phyloP scores from a whole-genome alignment of 64 coral and sea anemone species.

The Acropora yongei region DNA sequence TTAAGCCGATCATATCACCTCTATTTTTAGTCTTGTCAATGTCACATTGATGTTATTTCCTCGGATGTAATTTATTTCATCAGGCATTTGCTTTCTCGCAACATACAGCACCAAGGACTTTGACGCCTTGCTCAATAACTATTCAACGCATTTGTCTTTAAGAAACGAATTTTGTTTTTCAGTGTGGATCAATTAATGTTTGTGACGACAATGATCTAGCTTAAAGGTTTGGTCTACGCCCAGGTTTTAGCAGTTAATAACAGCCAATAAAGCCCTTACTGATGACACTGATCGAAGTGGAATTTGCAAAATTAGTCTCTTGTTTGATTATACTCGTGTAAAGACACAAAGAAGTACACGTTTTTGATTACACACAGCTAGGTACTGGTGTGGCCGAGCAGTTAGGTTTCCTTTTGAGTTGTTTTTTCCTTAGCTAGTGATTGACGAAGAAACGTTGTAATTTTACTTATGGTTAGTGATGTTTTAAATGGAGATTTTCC shows the following conservation, averaged over 20 bases:
- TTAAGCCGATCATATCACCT: constrained; percentile 9
- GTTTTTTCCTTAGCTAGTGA: too few relatives aligned
- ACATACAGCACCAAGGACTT: neutral
- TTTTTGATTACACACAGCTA: too few relatives aligned
- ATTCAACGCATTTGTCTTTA: neutral
- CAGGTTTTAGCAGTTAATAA: constrained; percentile 1
- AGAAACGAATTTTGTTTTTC: neutral
- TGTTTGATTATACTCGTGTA: too few relatives aligned
- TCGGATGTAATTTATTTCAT: neutral
- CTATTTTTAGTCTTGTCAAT: constrained; percentile 51
- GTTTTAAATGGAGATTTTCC: too few relatives aligned
- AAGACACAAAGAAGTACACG: too few relatives aligned
- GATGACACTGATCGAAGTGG: neutral
- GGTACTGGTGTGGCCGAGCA: too few relatives aligned
- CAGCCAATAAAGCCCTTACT: neutral
- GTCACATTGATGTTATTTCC: constrained; percentile 33
- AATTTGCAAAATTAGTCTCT: neutral
- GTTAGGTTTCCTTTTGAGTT: too few relatives aligned
- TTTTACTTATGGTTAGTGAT: too few relatives aligned
- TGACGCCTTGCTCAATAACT: neutral
- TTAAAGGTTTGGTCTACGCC: neutral
- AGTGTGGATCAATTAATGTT: neutral
- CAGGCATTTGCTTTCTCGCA: too few relatives aligned
- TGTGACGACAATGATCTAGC: neutral
- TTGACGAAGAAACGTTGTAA: too few relatives aligned